These are phyloP conservation scores for Rhombomys opimus DNA, from an alignment of 2,113 vertebrate genomes.

Conservation along the genomic window DNA sequence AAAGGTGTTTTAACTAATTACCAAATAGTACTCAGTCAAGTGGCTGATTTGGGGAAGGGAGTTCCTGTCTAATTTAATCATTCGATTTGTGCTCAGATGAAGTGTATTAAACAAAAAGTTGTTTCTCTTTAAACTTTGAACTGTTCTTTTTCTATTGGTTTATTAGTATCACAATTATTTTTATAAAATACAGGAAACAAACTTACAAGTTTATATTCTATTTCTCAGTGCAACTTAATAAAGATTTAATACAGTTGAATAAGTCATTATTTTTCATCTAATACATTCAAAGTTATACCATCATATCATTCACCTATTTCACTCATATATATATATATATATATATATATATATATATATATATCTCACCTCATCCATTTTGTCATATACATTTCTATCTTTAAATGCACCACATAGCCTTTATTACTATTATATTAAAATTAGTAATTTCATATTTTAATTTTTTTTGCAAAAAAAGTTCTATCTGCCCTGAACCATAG, in stretches of 20 bases:
- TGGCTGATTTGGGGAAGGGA: neutral
- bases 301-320: neutral
- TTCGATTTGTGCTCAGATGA: neutral
- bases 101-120: neutral
- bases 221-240: neutral
- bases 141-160: neutral
- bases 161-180: slow-evolving; percentile 12
- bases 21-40: neutral
- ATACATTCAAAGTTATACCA: slow-evolving; percentile 3
- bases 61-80: neutral
- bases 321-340: neutral
- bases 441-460: neutral
- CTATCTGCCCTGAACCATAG: neutral
- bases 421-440: neutral
- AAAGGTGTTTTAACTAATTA: slow-evolving; percentile 44
- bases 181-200: neutral
- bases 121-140: neutral
- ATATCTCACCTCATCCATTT: neutral
- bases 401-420: neutral
- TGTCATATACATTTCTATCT: neutral
- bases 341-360: too few species aligned
- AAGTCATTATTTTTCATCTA: neutral
- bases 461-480: neutral
- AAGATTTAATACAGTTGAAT: neutral
- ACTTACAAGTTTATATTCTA: neutral